A percentile compares a stretch with the other conserved stretches of the same genome.
Conservation (phyloP, 2,888 invertebrate genomes). For the Corbicula japonica region DNA sequence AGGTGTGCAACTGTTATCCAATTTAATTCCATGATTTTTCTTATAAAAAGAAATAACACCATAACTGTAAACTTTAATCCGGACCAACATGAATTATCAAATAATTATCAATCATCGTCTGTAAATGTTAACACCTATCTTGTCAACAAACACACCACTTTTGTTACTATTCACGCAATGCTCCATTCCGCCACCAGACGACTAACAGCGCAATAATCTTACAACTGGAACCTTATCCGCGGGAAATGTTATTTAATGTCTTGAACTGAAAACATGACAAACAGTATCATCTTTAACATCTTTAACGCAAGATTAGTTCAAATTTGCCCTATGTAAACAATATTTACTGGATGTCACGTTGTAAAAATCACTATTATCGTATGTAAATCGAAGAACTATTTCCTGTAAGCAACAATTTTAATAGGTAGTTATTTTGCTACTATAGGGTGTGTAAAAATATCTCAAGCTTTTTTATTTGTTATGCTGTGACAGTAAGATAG, state of each 20-base stretch:
- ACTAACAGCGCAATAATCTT: conserved; percentile 46
- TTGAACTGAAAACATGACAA: not conserved
- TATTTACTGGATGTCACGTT: too few relatives aligned
- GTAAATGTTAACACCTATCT: conserved; percentile 55
- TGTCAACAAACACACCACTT: conserved; percentile 49
- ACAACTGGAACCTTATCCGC: conserved; percentile 22
- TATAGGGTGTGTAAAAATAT: too few relatives aligned
- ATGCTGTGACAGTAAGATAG: too few relatives aligned
- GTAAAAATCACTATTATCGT: too few relatives aligned
- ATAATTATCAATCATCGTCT: conserved; percentile 38
- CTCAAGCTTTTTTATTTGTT: too few relatives aligned
- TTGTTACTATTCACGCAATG: conserved; percentile 22
- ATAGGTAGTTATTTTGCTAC: too few relatives aligned
- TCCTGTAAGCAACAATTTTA: too few relatives aligned
- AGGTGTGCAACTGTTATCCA: conserved; percentile 41
- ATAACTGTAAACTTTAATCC: conserved; percentile 24
- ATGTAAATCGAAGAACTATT: too few relatives aligned
- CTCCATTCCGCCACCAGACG: conserved; percentile 42
- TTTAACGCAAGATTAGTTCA: too few relatives aligned
- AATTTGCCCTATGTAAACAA: too few relatives aligned
- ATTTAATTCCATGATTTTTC: conserved; percentile 28
- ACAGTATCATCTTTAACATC: too few relatives aligned
- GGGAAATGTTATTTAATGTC: conserved; percentile 15
- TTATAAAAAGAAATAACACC: conserved; percentile 24
- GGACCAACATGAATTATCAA: conserved; percentile 10